phyloP scores from a whole-genome alignment of 2,797 vertebrate species.

The Manis pentadactyla region DNA sequence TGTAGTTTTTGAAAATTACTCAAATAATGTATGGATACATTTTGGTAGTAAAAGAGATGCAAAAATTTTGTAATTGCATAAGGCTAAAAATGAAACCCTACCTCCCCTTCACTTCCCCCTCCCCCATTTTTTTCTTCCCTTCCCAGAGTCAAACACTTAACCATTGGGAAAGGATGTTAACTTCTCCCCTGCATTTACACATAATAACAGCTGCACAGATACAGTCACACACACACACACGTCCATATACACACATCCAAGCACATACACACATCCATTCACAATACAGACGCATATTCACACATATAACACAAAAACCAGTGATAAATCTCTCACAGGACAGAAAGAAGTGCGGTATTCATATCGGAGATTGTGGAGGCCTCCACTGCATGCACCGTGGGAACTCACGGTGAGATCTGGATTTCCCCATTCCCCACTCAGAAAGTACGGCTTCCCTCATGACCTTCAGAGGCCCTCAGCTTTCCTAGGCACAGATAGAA shows the following conservation, averaged over 20 bases:
- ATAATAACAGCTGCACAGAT: background rate
- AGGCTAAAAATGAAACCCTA: background rate
- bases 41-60: background rate
- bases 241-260: background rate
- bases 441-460: background rate
- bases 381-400: background rate
- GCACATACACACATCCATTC: background rate
- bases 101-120: background rate
- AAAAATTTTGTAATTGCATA: background rate
- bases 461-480: background rate
- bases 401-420: background rate
- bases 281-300: background rate
- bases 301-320: background rate
- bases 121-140: background rate
- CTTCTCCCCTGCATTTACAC: background rate
- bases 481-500: background rate
- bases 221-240: background rate
- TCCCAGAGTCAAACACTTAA: background rate
- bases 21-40: background rate
- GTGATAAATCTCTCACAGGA: background rate
- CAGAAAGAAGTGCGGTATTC: background rate
- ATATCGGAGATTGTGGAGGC: background rate
- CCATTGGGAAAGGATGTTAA: background rate
- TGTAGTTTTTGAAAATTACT: background rate
- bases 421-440: background rate